Conservation (phyloP, 2,113 vertebrate species). For the Condylura cristata region DNA sequence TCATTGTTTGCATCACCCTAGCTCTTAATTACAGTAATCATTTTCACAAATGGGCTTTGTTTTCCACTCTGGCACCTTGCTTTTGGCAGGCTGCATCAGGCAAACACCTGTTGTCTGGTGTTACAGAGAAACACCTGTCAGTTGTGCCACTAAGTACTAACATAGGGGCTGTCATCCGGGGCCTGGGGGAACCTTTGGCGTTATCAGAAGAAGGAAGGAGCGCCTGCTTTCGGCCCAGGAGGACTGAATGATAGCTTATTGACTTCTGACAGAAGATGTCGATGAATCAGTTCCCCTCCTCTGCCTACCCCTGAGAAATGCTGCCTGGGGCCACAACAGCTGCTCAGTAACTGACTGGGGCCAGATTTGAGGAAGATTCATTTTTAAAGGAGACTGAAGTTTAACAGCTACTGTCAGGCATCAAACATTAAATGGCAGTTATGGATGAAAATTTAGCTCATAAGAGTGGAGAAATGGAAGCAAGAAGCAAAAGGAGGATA, state of each 20-base stretch:
- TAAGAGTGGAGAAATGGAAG: not conserved
- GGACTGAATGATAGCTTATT: constrained; percentile 63
- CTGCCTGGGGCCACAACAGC: constrained; percentile 72
- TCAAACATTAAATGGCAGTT: not conserved
- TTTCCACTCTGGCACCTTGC: constrained; percentile 61
- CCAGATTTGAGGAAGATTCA: constrained; percentile 37
- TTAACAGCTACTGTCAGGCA: not conserved
- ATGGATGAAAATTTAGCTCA: not conserved
- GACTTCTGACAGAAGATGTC: constrained; percentile 75
- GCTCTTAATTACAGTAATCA: constrained; percentile 75
- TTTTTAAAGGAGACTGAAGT: constrained; percentile 3
- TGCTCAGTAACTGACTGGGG: constrained; percentile 65
- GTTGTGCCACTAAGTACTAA: constrained; percentile 56
- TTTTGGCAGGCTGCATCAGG: constrained; percentile 79
- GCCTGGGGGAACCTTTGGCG: constrained; percentile 66
- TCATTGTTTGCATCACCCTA: not conserved
- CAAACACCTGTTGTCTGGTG: constrained; percentile 87
- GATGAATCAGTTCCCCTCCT: constrained; percentile 23
- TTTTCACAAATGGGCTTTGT: constrained; percentile 75
- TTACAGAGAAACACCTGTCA: constrained; percentile 83
- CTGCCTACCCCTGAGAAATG: constrained; percentile 35
- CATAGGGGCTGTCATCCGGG: constrained; percentile 61
- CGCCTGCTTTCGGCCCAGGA: constrained; percentile 74
- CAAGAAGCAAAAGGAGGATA: not conserved
- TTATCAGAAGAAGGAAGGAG: constrained; percentile 65